phyloP scores from a whole-genome alignment of 1,140 invertebrate species.

The Diabrotica virgifera region DNA sequence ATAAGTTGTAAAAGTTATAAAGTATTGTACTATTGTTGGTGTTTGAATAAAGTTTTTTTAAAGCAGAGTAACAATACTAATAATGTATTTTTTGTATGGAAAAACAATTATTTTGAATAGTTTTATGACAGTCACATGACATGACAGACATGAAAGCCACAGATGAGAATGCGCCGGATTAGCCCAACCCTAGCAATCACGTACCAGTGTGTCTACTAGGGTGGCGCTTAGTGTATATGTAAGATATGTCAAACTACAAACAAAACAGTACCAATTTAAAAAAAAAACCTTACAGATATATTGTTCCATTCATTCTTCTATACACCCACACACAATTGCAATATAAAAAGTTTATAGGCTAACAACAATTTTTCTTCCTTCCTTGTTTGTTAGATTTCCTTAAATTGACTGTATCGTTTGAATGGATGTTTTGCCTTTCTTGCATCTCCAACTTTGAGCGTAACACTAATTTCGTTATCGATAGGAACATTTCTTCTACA shows the following conservation, averaged over 20 bases:
- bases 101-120: too few relatives aligned
- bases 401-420: constrained; percentile 56
- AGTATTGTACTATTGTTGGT: too few relatives aligned
- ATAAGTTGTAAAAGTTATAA: too few relatives aligned
- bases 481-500: constrained; percentile 91
- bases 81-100: too few relatives aligned
- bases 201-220: background rate
- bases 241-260: background rate
- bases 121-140: too few relatives aligned
- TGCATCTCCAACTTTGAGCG: constrained; percentile 59
- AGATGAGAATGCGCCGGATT: too few relatives aligned
- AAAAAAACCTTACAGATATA: background rate
- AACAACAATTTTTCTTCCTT: constrained; percentile 47
- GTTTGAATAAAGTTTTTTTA: too few relatives aligned
- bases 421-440: constrained; percentile 57
- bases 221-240: background rate
- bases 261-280: background rate
- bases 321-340: background rate
- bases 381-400: constrained; percentile 53
- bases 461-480: constrained; percentile 63
- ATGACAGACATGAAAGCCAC: too few relatives aligned
- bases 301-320: background rate
- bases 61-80: too few relatives aligned
- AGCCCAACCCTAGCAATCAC: too few relatives aligned
- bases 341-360: constrained; percentile 19